Evolutionary conservation across 1,140 invertebrate genomes (phyloP).

Genomic region (Diabrotica virgifera): DNA sequence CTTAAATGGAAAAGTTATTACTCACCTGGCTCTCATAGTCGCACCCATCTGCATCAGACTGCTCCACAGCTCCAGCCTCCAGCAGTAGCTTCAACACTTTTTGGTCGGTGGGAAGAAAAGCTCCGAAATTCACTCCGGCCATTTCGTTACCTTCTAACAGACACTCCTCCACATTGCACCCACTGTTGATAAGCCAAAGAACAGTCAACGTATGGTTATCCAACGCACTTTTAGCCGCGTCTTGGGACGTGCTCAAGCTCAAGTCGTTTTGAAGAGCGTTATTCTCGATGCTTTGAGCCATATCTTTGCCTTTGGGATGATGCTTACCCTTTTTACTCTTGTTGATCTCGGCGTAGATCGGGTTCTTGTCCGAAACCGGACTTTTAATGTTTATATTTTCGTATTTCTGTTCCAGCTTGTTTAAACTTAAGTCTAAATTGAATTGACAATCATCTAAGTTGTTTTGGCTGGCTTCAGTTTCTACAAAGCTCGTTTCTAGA

Average conservation of each 20-base stretch:
- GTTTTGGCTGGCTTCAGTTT: slow-evolving; percentile 39
- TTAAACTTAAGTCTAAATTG: slow-evolving; percentile 24
- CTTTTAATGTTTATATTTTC: slow-evolving; percentile 39
- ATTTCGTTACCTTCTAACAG: slow-evolving; percentile 55
- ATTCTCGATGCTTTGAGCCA: slow-evolving; percentile 30
- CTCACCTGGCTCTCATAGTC: slow-evolving; percentile 49
- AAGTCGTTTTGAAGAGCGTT: slow-evolving; percentile 31
- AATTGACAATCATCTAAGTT: slow-evolving; percentile 33
- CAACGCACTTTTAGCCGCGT: slow-evolving; percentile 39
- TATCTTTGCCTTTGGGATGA: slow-evolving; percentile 4
- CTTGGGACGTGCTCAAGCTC: slow-evolving; percentile 26
- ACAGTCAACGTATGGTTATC: slow-evolving; percentile 64
- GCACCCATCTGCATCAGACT: slow-evolving; percentile 52
- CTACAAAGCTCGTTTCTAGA: slow-evolving; percentile 39
- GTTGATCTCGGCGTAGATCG: slow-evolving; percentile 45
- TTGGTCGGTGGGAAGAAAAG: slow-evolving; percentile 57
- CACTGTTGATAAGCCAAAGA: slow-evolving; percentile 65
- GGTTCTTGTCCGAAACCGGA: slow-evolving; percentile 36
- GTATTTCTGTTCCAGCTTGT: slow-evolving; percentile 29
- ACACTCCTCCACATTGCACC: slow-evolving; percentile 63
- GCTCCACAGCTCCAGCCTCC: slow-evolving; percentile 63
- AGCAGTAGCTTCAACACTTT: slow-evolving; percentile 63
- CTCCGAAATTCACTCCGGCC: slow-evolving; percentile 50
- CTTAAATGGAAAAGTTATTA: slow-evolving; percentile 9
- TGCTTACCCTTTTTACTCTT: slow-evolving; percentile 30